Base-by-base conservation (phyloP, 1,140 invertebrate species). In the Aphelenchoides besseyi region DNA sequence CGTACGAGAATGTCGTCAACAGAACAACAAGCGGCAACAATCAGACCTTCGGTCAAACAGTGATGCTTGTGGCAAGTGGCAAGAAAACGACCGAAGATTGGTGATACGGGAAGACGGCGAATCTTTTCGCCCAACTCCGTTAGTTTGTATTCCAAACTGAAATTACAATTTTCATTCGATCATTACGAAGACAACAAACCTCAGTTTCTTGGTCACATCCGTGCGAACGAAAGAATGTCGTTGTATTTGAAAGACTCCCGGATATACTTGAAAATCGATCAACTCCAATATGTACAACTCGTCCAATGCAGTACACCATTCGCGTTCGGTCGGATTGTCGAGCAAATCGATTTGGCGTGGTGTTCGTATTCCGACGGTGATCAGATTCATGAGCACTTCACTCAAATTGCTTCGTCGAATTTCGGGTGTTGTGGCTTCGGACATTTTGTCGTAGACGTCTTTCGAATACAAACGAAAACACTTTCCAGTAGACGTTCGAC, bases 401-500 rank as follows among this genome's bases (percentile, higher is more conserved):
- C 73, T 74, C 16, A 82, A 48, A 69, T 84, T 82, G 9, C 69
- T 73, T 32, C 80, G 53, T 9, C 71, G 54, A 36, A 83, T 72
- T 55, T 83, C 82, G 12, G 82, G 81, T 16, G 59, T 48, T 36
- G 68, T 79, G 3, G 52, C 41, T n/a, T 62, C 35, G 23, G 55
- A 30, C 16, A 83, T 68, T 18, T 48, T 61, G 0, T 84, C 59
- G 41, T 72, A 85, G 41, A 76, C 75, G 18, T 63, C 33, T 29
- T 73, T 32, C 5, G 86, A 85, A 73, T 87, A 88, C 3, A 88
- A 74, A 41, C 87, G 78, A 73, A 86, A 88, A 75, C 87, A 88
- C 8, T 77, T 78, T 0, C 87, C 87, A 12, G 84, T 74, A 5
- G 82, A 79, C 68, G 87, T 86, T 16, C 87, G 76, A 2, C 87